phyloP scores from a whole-genome alignment of 2,797 vertebrate genomes.

The Synaphobranchus kaupii region DNA sequence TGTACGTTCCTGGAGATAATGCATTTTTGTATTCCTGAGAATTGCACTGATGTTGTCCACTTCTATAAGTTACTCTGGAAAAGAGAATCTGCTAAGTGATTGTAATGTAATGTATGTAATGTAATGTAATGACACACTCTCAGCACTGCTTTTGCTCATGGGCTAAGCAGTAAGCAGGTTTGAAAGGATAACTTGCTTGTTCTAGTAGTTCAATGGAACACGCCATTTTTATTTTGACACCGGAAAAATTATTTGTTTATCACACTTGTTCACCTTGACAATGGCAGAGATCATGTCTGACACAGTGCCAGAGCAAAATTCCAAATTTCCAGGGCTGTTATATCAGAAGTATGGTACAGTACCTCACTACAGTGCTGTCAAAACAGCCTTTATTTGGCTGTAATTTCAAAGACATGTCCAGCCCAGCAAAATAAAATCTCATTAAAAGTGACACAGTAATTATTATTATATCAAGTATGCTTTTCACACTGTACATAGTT shows the following conservation, averaged over 20 bases:
- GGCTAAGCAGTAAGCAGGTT: background rate
- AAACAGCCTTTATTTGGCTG: background rate
- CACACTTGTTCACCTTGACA: background rate
- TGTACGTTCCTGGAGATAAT: background rate
- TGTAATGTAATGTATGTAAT: background rate
- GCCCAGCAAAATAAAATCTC: background rate
- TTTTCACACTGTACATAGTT: too few relatives aligned
- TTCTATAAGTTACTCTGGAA: background rate
- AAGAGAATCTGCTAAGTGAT: background rate
- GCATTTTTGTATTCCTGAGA: background rate
- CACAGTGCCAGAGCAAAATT: background rate
- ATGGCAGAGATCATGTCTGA: background rate
- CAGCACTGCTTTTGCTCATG: background rate
- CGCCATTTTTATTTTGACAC: background rate
- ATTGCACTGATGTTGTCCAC: background rate
- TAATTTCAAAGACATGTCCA: slow-evolving; percentile 10
- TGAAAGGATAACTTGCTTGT: background rate
- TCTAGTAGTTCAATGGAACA: background rate
- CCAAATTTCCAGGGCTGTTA: background rate
- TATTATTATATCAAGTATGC: slow-evolving; percentile 13
- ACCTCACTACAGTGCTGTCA: background rate
- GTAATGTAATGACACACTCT: background rate
- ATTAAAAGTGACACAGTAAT: slow-evolving; percentile 11
- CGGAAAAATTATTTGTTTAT: background rate
- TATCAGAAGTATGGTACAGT: background rate